Evolutionary conservation across 2,113 vertebrate genomes (phyloP).

Genomic region (Pseudorhombus dupliciocellatus): DNA sequence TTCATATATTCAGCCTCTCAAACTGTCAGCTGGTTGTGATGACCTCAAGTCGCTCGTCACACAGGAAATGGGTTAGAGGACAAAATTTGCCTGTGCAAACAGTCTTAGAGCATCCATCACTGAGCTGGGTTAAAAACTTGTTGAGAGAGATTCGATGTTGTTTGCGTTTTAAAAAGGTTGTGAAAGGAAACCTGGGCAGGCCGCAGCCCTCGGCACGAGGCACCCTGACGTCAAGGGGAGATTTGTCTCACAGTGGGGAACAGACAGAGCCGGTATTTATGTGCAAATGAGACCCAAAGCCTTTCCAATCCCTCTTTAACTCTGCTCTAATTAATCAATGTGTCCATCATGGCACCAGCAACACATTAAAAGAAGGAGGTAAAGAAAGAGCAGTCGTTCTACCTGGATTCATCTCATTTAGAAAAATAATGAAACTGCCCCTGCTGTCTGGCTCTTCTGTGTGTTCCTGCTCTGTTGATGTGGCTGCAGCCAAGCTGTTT

Average conservation of each 20-base stretch:
- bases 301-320: conserved; percentile 10
- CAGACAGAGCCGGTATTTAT: conserved; percentile 17
- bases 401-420: conserved; percentile 1
- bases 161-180: background rate
- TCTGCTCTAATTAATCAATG: background rate
- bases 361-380: conserved; percentile 5
- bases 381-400: background rate
- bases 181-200: conserved; percentile 2
- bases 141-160: background rate
- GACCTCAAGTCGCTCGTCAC: background rate
- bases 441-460: background rate
- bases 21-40: conserved; percentile 11
- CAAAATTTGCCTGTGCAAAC: conserved; percentile 1
- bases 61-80: background rate
- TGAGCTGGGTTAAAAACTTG: conserved; percentile 5
- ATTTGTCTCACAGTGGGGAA: conserved; percentile 32
- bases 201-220: background rate
- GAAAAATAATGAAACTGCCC: background rate
- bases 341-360: background rate
- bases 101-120: background rate
- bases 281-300: conserved; percentile 28
- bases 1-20: conserved; percentile 27
- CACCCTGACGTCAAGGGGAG: background rate
- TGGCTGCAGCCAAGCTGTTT: conserved; percentile 1
- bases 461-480: background rate